A percentile compares a stretch with the other conserved stretches of the same genome.
phyloP scores from a whole-genome alignment of 2,113 vertebrate genomes.

The Cheilinus undulatus region DNA sequence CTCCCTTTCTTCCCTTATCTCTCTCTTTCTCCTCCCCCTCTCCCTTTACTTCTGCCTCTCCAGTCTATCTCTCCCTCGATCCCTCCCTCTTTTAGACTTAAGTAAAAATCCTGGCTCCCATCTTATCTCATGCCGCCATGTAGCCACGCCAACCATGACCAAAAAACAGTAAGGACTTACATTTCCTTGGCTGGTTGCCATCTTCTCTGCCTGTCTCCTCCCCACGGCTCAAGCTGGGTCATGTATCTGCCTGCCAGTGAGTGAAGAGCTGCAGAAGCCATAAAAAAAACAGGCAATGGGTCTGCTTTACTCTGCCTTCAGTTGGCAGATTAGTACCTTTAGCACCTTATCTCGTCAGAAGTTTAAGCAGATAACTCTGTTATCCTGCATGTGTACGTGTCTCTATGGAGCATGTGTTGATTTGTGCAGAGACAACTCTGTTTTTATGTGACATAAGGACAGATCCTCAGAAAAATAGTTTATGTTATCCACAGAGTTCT shows the following conservation, averaged over 20 bases:
- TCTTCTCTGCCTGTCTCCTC: slow-evolving; percentile 37
- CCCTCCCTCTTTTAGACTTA: slow-evolving; percentile 51
- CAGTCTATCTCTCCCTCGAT: slow-evolving; percentile 20
- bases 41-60: slow-evolving; percentile 26
- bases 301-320: slow-evolving; percentile 46
- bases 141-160: slow-evolving; percentile 68
- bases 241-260: slow-evolving; percentile 57
- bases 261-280: slow-evolving; percentile 24
- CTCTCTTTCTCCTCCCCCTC: slow-evolving; percentile 19
- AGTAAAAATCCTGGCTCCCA: slow-evolving; percentile 68
- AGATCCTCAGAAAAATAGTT: slow-evolving; percentile 5
- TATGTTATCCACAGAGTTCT: slow-evolving; percentile 9
- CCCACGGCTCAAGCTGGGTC: slow-evolving; percentile 31
- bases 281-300: slow-evolving; percentile 14
- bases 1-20: slow-evolving; percentile 34
- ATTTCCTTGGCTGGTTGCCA: slow-evolving; percentile 66
- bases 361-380: slow-evolving; percentile 40
- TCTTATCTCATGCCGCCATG: slow-evolving; percentile 77
- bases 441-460: slow-evolving; percentile 16
- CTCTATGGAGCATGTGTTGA: slow-evolving; percentile 1
- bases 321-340: slow-evolving; percentile 54
- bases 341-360: slow-evolving; percentile 52
- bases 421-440: slow-evolving; percentile 4
- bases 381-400: slow-evolving; percentile 12
- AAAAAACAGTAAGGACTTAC: slow-evolving; percentile 63